Conservation (phyloP, 2,113 vertebrate species). For the Zootoca vivipara region DNA sequence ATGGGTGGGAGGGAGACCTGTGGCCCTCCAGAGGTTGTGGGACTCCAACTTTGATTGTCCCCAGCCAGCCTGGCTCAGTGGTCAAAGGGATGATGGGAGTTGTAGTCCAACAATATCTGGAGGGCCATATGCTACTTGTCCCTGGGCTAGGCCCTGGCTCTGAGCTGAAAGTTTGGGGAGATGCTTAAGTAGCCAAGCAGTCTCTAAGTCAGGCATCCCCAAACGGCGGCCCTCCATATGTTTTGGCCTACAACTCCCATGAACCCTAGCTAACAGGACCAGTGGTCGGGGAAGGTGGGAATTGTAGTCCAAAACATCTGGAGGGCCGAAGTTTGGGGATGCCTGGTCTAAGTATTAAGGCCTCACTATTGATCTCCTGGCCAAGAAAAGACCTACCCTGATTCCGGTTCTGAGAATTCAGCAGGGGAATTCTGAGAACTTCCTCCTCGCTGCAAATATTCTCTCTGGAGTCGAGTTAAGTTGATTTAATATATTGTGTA, state of each 20-base stretch:
- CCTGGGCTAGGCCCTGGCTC: not conserved
- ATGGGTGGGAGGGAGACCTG: not conserved
- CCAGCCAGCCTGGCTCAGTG: not conserved
- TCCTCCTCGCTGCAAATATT: no score
- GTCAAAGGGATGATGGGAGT: not conserved
- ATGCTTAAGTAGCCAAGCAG: not conserved
- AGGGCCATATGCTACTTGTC: not conserved
- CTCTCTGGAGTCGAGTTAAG: no score
- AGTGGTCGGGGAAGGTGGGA: no score
- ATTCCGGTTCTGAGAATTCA: not conserved
- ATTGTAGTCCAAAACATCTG: no score
- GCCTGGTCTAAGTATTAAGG: no score
- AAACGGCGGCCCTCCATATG: no score
- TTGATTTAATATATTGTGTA: no score
- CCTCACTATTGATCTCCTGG: not conserved
- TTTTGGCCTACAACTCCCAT: no score
- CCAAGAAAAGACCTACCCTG: not conserved
- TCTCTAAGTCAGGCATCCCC: no score
- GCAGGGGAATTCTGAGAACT: not conserved
- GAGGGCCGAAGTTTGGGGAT: no score
- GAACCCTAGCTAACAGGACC: no score
- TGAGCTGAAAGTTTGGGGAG: not conserved
- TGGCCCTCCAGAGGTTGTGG: not conserved
- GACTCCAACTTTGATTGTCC: not conserved
- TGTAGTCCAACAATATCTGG: not conserved